These are phyloP conservation scores for Trilocha varians DNA, from an alignment of 2,888 invertebrate genomes.

Conservation along the genomic window DNA sequence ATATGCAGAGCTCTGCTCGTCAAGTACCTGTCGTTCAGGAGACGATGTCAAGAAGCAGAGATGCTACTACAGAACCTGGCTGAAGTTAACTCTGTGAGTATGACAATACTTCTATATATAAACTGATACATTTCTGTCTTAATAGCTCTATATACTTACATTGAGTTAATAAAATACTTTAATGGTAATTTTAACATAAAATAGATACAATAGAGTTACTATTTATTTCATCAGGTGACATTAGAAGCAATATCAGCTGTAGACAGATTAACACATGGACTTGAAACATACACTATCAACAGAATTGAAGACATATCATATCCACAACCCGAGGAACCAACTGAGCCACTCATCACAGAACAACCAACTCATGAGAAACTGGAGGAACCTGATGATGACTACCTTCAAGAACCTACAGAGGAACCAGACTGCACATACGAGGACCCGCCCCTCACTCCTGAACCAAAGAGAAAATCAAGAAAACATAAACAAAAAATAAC, in stretches of 20 bases:
- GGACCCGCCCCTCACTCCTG: neutral
- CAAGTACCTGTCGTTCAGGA: constrained; percentile 1
- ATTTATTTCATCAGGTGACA: neutral
- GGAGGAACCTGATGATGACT: too few relatives aligned
- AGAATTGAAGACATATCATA: too few relatives aligned
- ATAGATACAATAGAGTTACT: neutral
- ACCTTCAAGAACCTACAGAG: neutral
- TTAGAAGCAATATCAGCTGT: neutral
- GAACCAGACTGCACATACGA: neutral
- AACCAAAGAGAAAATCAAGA: neutral
- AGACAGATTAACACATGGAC: neutral
- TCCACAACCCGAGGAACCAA: neutral
- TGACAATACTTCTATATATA: too few relatives aligned
- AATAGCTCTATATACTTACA: too few relatives aligned
- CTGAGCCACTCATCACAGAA: too few relatives aligned
- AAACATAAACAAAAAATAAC: neutral
- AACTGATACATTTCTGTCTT: too few relatives aligned
- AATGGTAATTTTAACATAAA: neutral
- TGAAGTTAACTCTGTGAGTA: constrained; percentile 2
- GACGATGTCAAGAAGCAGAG: constrained; percentile 2
- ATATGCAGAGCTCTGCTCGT: constrained; percentile 1
- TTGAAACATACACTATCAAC: too few relatives aligned
- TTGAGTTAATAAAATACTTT: too few relatives aligned
- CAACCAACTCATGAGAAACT: too few relatives aligned
- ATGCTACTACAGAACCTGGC: constrained; percentile 2